These are phyloP conservation scores for Lordiphosa collinella DNA, from an alignment of 1,140 invertebrate genomes.

Conservation along the genomic window DNA sequence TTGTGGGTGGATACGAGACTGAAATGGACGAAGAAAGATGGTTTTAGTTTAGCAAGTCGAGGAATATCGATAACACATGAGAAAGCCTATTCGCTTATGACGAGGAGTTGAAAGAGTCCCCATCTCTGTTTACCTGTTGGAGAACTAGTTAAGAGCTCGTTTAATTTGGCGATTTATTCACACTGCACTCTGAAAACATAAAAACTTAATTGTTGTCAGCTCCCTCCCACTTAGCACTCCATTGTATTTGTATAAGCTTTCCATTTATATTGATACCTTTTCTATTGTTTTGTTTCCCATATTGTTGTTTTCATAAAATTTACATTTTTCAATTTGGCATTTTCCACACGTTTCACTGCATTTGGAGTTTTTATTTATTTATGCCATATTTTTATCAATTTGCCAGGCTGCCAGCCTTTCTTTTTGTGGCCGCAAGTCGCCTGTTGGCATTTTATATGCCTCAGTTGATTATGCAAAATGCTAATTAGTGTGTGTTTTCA, in stretches of 20 bases:
- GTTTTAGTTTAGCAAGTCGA: background rate
- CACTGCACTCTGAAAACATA: too few species aligned
- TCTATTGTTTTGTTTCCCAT: slow-evolving; percentile 20
- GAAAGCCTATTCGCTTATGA: too few species aligned
- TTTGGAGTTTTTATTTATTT: slow-evolving; percentile 38
- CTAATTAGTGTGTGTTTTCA: slow-evolving; percentile 70
- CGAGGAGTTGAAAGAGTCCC: too few species aligned
- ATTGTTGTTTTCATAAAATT: slow-evolving; percentile 45
- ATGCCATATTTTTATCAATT: slow-evolving; percentile 12
- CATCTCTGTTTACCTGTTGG: too few species aligned
- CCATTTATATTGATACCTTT: slow-evolving; percentile 14
- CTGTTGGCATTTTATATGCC: slow-evolving; percentile 22
- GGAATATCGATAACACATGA: too few species aligned
- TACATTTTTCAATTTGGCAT: slow-evolving; percentile 57
- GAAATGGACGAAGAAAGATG: background rate
- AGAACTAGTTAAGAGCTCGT: too few species aligned
- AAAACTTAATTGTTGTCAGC: too few species aligned
- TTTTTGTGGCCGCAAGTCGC: background rate
- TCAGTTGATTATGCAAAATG: slow-evolving; percentile 61
- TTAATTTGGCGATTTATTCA: too few species aligned
- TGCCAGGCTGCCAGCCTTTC: slow-evolving; percentile 9
- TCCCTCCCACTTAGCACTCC: too few species aligned
- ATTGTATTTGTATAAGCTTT: slow-evolving; percentile 4
- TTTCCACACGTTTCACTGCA: slow-evolving; percentile 45
- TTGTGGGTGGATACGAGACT: slow-evolving; percentile 74